These are phyloP conservation scores for Spisula subtruncata DNA, from an alignment of 2,888 invertebrate genomes.

Conservation along the genomic window DNA sequence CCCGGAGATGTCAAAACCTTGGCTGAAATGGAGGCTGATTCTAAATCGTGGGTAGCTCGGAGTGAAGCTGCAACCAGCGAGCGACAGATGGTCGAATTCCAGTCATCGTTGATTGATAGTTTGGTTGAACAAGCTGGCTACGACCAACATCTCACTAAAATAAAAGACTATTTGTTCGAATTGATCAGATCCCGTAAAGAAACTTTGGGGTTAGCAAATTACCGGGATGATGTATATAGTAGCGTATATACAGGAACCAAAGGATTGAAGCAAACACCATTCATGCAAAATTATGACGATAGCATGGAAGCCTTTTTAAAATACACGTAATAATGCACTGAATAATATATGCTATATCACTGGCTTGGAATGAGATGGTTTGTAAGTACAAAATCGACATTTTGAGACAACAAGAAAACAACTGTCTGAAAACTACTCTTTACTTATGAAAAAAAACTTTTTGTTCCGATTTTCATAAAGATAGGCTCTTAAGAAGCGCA, in stretches of 20 bases:
- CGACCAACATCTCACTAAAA: not conserved
- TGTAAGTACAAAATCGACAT: too few species aligned
- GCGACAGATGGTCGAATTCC: not conserved
- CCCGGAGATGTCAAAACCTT: not conserved
- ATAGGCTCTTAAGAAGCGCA: too few species aligned
- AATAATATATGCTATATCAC: too few species aligned
- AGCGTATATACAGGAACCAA: conserved; percentile 5
- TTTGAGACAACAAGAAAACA: too few species aligned
- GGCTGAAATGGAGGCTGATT: not conserved
- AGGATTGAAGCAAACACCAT: conserved; percentile 20
- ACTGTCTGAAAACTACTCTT: too few species aligned
- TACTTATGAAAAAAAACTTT: too few species aligned
- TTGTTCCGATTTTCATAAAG: too few species aligned
- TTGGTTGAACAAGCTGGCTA: conserved; percentile 2
- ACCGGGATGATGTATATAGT: not conserved
- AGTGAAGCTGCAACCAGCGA: not conserved
- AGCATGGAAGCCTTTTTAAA: conserved; percentile 21
- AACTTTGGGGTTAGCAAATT: not conserved
- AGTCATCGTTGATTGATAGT: not conserved
- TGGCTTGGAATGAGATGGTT: too few species aligned
- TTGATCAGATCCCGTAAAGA: not conserved
- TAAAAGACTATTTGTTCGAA: not conserved
- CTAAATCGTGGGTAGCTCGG: not conserved
- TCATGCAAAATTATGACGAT: conserved; percentile 32
- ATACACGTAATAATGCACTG: too few species aligned